Base-by-base conservation (phyloP, 2,888 invertebrate genomes). In the Platycheirus albimanus region DNA sequence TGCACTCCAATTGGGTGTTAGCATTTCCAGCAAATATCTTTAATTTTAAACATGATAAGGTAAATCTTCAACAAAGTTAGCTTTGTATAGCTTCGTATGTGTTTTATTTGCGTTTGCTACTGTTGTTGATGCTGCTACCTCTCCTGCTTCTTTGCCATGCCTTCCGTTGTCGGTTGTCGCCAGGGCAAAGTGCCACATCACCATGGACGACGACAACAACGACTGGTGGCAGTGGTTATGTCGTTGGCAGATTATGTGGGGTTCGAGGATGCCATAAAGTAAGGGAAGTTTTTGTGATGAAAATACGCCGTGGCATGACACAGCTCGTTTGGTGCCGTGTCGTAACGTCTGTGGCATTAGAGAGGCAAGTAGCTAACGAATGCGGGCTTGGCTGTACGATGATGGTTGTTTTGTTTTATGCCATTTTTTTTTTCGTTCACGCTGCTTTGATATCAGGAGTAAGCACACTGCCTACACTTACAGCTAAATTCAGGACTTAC, bases 291-390 rank as follows among this genome's bases (percentile, higher is more conserved):
- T 85, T 75, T 67, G 63, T 81, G 75, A 80, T 78, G 85, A 74
- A 81, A 85, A 85, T 85, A 85, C 85, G 78, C 75, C 78, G 69
- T 81, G 80, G 85, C 84, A 85, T 85, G 85, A 78, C 85, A 85
- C 85, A 85, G 81, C 85, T 85, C 85, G 76, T 83, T 85, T 78
- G 74, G 78, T 78, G 63, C 81, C 77, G 81, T 81, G 81, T 81
- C 71, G 81, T 83, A 77, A 78, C 83, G 77, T 83, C 83, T 78
- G 78, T 74, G 83, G 69, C 83, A 72, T 67, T 72, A 13, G 83
- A 77, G 83, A 71, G 78, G 83, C 78, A 83, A 83, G 83, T 83
- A 83, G 83, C 72, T 83, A 83, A 72, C 69, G 83, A 78, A 83
- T 83, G 72, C 78, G 83, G 72, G 75, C 56, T 74, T 69, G 72